These are phyloP conservation scores for Ormyrus labotus DNA, from an alignment of 2,888 invertebrate genomes.

Conservation along the genomic window DNA sequence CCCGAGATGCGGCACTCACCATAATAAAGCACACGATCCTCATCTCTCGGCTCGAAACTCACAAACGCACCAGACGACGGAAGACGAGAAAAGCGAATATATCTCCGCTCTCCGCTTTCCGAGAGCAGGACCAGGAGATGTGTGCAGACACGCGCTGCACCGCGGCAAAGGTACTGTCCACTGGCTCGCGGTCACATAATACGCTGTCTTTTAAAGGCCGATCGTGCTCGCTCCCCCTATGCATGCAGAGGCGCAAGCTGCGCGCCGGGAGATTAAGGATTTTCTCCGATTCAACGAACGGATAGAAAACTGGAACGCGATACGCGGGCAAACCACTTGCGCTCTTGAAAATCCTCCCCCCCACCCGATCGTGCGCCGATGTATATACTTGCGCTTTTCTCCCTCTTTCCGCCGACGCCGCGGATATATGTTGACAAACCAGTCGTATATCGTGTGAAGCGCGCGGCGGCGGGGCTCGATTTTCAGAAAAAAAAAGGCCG, in stretches of 20 bases:
- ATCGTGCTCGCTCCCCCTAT: not conserved
- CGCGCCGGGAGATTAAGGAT: conserved; percentile 10
- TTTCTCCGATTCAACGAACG: conserved; percentile 43
- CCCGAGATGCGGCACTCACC: conserved; percentile 62
- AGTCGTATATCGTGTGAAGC: not conserved
- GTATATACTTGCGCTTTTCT: not conserved
- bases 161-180: conserved; percentile 55
- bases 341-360: conserved; percentile 8
- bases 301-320: conserved; percentile 45
- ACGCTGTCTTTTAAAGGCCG: conserved; percentile 67
- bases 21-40: conserved; percentile 66
- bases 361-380: not conserved
- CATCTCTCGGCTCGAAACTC: conserved; percentile 59
- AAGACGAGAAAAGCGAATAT: not conserved
- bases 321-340: conserved; percentile 33
- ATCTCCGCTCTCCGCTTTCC: not conserved
- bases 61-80: not conserved
- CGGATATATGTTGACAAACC: not conserved
- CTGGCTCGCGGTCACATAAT: conserved; percentile 61
- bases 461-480: too few relatives aligned
- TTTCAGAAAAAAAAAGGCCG: too few relatives aligned
- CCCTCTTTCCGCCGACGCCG: not conserved
- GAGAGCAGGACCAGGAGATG: not conserved
- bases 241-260: not conserved
- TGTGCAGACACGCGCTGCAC: not conserved